Evolutionary conservation across 2,797 vertebrate genomes (phyloP), one percentile per base, ranked within the genome.

Genomic region (Malacoraja senta): DNA sequence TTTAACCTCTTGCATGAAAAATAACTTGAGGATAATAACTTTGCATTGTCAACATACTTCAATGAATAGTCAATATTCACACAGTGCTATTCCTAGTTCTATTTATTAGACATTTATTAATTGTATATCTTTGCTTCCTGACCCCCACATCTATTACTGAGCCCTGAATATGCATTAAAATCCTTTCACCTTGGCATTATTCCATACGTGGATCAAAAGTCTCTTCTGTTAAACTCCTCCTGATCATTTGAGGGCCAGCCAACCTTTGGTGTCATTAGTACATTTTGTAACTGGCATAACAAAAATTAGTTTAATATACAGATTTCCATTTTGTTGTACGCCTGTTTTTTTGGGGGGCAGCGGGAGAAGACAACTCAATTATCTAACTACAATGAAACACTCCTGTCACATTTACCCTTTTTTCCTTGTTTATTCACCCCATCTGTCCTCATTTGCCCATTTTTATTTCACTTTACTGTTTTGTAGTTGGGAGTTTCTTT

Each of bases 41-140:
- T 74, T 21, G 8, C 7, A 24, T 58, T 74, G 68, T 44, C 38
- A 15, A 71, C 35, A 19, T 29, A 53, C 71, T 74, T 76, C 10
- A 76, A 17, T 92, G 72, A 76, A 53, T 35, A 53, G 88, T 53
- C 21, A 53, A 44, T 91, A 53, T 29, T 58, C 1, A 12, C 38
- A 74, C 44, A 44, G 0, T 1, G 53, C 29, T 92, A 44, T 44
- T 53, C 8, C 24, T 91, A 91, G 8, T 0, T 91, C 4, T 92
- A 71, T 71, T n/a, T 17, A 76, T 72, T 92, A 71, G 71, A 92
- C 13, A 29, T 76, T 92, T 26, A 10, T 92, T 76, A 76, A 68
- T 88, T 68, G 63, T 88, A 8, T 88, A 88, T 17, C 17, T 88
- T 88, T 88, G 17, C 35, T 88, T 88, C 63, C 63, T 92, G 35